Base-by-base conservation (phyloP, 2,113 vertebrate species). In the Oenanthe oenanthe region DNA sequence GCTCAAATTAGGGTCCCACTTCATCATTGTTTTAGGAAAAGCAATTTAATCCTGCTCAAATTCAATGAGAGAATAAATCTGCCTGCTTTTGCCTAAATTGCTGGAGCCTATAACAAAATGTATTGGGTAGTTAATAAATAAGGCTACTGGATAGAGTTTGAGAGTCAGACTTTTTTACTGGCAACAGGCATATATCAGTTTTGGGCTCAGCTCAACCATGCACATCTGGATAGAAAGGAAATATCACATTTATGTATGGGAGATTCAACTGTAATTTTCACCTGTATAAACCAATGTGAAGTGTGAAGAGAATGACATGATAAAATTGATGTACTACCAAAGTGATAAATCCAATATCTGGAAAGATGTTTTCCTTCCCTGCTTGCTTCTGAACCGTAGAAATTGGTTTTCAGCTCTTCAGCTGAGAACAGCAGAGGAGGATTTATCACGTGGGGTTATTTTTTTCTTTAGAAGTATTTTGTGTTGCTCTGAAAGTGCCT, bases 281-380 rank as follows among this genome's bases (percentile, higher is more conserved):
- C 90, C 92, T 95, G 91, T 92, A 89, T 93, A 96, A 96, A 96
- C 95, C 88, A 94, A 93, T 62, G 74, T 95, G 93, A 96, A 95
- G 78, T 93, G 93, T 88, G 86, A 97, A 97, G 80, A 92, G 83
- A 97, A 93, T 92, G 89, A 94, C 96, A 80, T 81, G 89, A 96
- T 91, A 95, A 93, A 94, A 97, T 87, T 95, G 88, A 96, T 96
- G 89, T 93, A 95, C 93, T 96, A 92, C 80, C 9, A 1, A 93
- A 95, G 85, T 95, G 92, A 96, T 97, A 97, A 95, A 97, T 97
- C 89, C 77, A 93, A 36, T 89, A 95, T 93, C 94, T 95, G 81
- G 78, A 86, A 97, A 97, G 92, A 89, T 89, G 80, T 88, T 96
- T 97, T 91, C 83, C 83, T 93, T 93, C 88, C 47, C n/a, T n/a